Evolutionary conservation across 1,140 invertebrate species (phyloP).

Genomic region (Danaus plexippus): DNA sequence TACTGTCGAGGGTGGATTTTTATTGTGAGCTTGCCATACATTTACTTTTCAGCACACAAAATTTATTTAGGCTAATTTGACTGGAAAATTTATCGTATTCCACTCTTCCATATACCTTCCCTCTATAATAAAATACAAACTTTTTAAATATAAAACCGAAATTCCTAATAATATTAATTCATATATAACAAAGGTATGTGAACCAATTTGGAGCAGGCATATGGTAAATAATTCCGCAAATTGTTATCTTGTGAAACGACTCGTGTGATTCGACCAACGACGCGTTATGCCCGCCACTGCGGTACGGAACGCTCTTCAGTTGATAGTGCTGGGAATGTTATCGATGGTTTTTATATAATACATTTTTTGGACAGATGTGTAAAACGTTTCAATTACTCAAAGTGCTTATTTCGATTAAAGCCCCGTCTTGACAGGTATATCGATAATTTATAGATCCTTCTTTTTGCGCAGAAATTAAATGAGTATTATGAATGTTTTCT

Average conservation of each 20-base stretch:
- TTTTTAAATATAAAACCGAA: too few species aligned
- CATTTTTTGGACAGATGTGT: too few species aligned
- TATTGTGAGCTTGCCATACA: constrained; percentile 3
- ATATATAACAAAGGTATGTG: constrained; percentile 18
- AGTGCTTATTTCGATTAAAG: too few species aligned
- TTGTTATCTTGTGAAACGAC: constrained; percentile 71
- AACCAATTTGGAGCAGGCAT: constrained; percentile 59
- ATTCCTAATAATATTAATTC: background rate
- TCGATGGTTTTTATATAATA: constrained; percentile 24
- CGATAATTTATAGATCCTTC: too few species aligned
- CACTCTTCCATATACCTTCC: too few species aligned
- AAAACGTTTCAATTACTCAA: too few species aligned
- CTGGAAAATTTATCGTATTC: too few species aligned
- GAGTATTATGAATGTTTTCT: too few species aligned
- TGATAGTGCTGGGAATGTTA: constrained; percentile 36
- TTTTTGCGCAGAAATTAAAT: too few species aligned
- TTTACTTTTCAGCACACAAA: constrained; percentile 20
- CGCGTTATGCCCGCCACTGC: constrained; percentile 57
- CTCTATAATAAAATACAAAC: too few species aligned
- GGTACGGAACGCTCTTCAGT: constrained; percentile 53
- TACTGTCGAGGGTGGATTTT: constrained; percentile 24
- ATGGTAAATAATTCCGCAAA: constrained; percentile 64
- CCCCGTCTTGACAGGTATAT: too few species aligned
- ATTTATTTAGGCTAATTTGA: too few species aligned
- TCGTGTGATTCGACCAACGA: constrained; percentile 67